These are phyloP conservation scores for Elaphurus davidianus DNA, from an alignment of 2,113 vertebrate genomes.

Conservation along the genomic window DNA sequence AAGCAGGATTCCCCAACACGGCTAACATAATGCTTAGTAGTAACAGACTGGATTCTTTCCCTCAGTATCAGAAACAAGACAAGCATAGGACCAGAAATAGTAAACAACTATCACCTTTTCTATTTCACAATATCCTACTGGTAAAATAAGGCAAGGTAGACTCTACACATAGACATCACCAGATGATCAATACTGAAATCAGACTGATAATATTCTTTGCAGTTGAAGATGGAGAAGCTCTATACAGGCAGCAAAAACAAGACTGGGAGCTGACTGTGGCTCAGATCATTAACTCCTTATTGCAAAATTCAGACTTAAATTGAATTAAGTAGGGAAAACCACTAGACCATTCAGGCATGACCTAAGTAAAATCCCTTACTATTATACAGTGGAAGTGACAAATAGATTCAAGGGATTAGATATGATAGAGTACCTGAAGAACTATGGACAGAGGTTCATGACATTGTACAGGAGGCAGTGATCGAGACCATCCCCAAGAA, in stretches of 20 bases:
- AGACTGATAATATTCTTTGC: neutral
- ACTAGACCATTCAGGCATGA: neutral
- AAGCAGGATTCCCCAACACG: accelerated
- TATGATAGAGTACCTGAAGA: neutral
- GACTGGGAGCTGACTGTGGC: neutral
- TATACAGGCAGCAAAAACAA: neutral
- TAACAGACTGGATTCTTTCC: neutral
- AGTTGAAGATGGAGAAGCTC: neutral
- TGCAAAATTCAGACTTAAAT: neutral
- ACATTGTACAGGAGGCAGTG: neutral
- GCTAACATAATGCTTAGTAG: neutral
- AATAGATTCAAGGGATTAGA: neutral
- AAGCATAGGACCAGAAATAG: neutral
- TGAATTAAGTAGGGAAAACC: neutral
- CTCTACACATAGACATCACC: neutral
- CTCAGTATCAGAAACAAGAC: neutral
- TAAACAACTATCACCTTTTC: neutral
- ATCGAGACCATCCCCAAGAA: neutral
- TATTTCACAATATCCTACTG: neutral
- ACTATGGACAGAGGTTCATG: neutral
- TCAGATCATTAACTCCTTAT: neutral
- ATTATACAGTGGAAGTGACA: neutral
- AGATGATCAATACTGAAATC: neutral
- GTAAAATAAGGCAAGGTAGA: neutral
- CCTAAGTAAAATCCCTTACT: neutral